phyloP scores from a whole-genome alignment of 2,113 vertebrate species.

The Apaloderma vittatum region DNA sequence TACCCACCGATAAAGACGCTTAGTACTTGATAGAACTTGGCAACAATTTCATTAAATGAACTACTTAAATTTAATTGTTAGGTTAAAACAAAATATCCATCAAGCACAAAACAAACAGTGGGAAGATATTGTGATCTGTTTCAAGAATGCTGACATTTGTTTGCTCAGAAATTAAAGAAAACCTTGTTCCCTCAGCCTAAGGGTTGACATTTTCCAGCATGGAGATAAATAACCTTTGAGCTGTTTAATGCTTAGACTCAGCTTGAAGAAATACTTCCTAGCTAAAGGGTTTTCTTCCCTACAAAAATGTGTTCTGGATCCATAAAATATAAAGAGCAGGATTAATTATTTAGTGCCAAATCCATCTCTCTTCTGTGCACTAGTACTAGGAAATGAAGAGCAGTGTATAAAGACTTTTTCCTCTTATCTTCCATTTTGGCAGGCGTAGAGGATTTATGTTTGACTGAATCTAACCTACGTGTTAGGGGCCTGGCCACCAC shows the following conservation, averaged over 20 bases:
- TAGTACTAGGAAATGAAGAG: background rate
- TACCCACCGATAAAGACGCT: background rate
- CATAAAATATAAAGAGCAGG: slow-evolving; percentile 27
- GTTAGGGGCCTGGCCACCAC: background rate
- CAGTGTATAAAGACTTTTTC: background rate
- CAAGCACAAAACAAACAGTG: background rate
- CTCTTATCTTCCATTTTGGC: background rate
- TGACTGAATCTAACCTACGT: background rate
- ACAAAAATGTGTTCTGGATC: background rate
- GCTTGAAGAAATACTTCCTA: slow-evolving; percentile 6
- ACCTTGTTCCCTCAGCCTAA: background rate
- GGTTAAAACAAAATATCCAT: slow-evolving; percentile 14
- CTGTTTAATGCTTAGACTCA: background rate
- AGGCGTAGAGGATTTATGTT: background rate
- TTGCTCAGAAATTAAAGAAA: slow-evolving; percentile 18
- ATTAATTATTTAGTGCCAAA: slow-evolving; percentile 51
- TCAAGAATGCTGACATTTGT: background rate
- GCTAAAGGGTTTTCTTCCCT: background rate
- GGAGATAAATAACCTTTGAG: slow-evolving; percentile 15
- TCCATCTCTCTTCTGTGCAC: background rate
- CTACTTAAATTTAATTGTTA: background rate
- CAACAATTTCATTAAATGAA: background rate
- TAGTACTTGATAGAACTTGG: background rate
- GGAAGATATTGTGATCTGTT: background rate
- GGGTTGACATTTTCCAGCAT: slow-evolving; percentile 7